Base-by-base conservation (phyloP, 2,113 vertebrate species). In the Myiagra hebetior region DNA sequence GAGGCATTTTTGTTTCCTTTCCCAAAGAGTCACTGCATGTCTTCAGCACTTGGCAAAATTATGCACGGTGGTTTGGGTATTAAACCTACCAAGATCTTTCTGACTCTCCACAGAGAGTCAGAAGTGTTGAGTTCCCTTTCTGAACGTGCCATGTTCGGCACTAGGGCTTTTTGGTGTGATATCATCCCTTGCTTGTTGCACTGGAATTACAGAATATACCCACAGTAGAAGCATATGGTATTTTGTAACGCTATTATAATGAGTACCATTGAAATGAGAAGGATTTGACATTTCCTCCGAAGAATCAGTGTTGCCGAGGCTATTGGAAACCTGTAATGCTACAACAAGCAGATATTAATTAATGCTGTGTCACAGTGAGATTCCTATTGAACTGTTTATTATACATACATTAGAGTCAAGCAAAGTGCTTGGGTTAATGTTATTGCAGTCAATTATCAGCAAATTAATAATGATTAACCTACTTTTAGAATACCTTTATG, bases 211-310 rank as follows among this genome's bases (percentile, higher is more conserved):
- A 89, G 92, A 94, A 78, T 89, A 68, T 52, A 91, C 46, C 76
- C 85, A 84, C n/a, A 91, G 68, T 53, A 93, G 75, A 94, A 91
- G 42, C 56, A 94, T 89, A 74, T 84, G 69, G 57, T 56, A 85
- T 69, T 91, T 93, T 90, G 22, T 53, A 80, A 94, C 93, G 69
- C 91, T 92, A 22, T 93, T 95, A 46, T 75, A 91, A 87, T 88
- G 72, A 94, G 90, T 96, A 84, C 18, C 47, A 79, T 69, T 93
- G 57, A 89, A 97, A 97, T 92, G 91, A 94, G 95, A 94, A 85
- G 84, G 49, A 96, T 85, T 78, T 95, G 65, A 49, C 63, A 78
- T 44, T 95, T 92, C 31, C 18, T 42, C 9, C 93, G 72, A 94
- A 84, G 64, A 46, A 0, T 93, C 77, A 37, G 73, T 85, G 60